Base-by-base conservation (phyloP, 2,888 invertebrate species). In the Lepidochitona cinerea region DNA sequence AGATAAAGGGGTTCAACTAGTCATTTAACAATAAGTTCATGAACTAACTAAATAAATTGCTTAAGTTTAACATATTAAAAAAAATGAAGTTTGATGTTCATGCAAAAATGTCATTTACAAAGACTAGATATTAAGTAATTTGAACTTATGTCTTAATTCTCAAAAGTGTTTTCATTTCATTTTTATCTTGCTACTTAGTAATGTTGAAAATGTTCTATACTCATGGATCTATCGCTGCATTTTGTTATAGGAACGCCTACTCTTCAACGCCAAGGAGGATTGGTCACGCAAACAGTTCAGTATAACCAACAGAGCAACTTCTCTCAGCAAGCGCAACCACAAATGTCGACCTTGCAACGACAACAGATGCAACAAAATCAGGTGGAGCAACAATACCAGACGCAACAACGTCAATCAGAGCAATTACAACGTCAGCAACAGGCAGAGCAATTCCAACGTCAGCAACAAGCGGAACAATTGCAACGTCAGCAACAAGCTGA, bases 401-500 rank as follows among this genome's bases (percentile, higher is more conserved):
- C n/a, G n/a, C 74, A 72, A 9, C 72, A 75, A 26, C 78, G 72
- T 37, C 76, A 78, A 29, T 73, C 75, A 32, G 79, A 79, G 70
- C 82, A 84, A 41, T 79, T 53, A 74, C 76, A 75, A 52, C 70
- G 72, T 37, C 72, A 75, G 32, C 78, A 74, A 37, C 76, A 78
- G 35, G 74, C 75, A 32, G 79, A 79, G 70, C 82, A 84, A 41
- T 79, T 53, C 74, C 76, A 75, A 52, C 70, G 72, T 37, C 79
- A 77, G 18, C 76, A 77, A 49, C 77, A 73, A 23, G 36, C n/a
- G 64, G 29, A 33, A 41, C 64, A 29, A 37, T 65, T 52, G 37
- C 71, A 71, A 36, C 65, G n/a, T 6, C 79, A 77, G 18, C 76
- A 77, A 49, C 77, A 73, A 23, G 36, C n/a, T 35, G 29, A 33